Base-by-base conservation (phyloP, 1,140 invertebrate genomes). In the Araneus ventricosus region DNA sequence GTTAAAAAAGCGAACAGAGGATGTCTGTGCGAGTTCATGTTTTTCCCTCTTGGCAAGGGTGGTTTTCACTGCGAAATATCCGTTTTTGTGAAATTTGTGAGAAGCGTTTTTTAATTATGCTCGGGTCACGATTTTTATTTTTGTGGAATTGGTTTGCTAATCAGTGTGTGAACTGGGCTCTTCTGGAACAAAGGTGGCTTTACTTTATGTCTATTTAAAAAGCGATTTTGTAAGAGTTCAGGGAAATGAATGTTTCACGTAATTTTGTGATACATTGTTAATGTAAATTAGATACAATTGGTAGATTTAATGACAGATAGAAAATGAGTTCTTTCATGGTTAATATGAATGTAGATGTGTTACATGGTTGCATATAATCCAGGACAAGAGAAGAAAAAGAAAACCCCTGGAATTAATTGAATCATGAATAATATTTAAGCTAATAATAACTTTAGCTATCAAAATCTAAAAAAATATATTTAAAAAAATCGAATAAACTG, bases 61-160 rank as follows among this genome's bases (percentile, higher is more conserved):
- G 10, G 27, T 24, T 80, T 80, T 34, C 27, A 63, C 57, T 87
- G 27, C 59, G 85, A 87, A 87, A 87, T 87, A 87, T 87, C 85
- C 85, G 85, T 87, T 87, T 87, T 59, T 59, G 85, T 41, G 39
- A 87, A 87, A 87, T 59, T 63, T 27, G 39, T 7, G 24, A 20
- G 41, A 84, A 17, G 39, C 10, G n/a, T 52, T 87, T 87, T 87
- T 75, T 75, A 82, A 45, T 52, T 52, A 30, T 45, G 22, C 24
- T 82, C 75, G 37, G 37, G 80, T 82, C 39, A 82, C 24, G 80
- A 24, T 22, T 52, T 45, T 82, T 82, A n/a, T 82, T 45, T 45
- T 82, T 82, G 80, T 45, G 2, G 37, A 45, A 82, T 41, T 4
- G 39, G 6, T 82, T 45, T 82, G 39, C 1, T 45, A 52, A 82